A percentile compares a stretch with the other conserved stretches of the same genome.
phyloP scores from a whole-genome alignment of 1,140 invertebrate species.

The Drosophila novamexicana region DNA sequence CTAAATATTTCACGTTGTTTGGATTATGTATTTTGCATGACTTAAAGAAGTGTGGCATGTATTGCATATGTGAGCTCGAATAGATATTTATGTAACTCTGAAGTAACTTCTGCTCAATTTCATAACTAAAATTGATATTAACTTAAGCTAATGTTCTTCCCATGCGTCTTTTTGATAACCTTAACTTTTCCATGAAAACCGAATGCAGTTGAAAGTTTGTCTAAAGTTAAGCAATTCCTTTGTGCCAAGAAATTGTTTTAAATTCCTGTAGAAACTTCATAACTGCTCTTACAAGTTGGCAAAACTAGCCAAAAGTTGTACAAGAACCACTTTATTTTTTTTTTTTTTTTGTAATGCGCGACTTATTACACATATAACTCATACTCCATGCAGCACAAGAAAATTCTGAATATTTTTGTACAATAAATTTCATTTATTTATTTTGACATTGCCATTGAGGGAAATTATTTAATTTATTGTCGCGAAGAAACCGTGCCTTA shows the following conservation, averaged over 20 bases:
- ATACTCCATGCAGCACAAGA: conserved; percentile 15
- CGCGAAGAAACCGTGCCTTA: not conserved
- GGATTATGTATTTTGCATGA: too few relatives aligned
- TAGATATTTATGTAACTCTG: not conserved
- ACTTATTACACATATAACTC: conserved; percentile 5
- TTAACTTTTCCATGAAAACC: conserved; percentile 12
- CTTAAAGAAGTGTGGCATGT: too few relatives aligned
- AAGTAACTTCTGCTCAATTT: not conserved
- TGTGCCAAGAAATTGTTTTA: conserved; percentile 39
- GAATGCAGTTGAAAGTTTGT: conserved; percentile 24
- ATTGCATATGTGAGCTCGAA: too few relatives aligned
- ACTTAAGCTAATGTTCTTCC: conserved; percentile 18
- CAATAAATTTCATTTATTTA: too few relatives aligned
- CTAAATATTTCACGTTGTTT: too few relatives aligned
- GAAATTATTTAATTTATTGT: not conserved
- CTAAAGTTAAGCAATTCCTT: conserved; percentile 36
- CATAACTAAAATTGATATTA: conserved; percentile 8
- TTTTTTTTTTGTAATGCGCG: not conserved
- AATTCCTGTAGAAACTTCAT: conserved; percentile 36
- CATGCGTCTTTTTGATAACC: conserved; percentile 14
- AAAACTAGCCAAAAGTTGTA: conserved; percentile 14
- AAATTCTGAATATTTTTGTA: not conserved
- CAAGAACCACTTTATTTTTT: conserved; percentile 6
- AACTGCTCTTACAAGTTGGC: conserved; percentile 34
- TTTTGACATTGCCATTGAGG: too few relatives aligned